A percentile compares a stretch with the other conserved stretches of the same genome.
phyloP scores from a whole-genome alignment of 2,888 invertebrate species.

The Macroteleia sp. region DNA sequence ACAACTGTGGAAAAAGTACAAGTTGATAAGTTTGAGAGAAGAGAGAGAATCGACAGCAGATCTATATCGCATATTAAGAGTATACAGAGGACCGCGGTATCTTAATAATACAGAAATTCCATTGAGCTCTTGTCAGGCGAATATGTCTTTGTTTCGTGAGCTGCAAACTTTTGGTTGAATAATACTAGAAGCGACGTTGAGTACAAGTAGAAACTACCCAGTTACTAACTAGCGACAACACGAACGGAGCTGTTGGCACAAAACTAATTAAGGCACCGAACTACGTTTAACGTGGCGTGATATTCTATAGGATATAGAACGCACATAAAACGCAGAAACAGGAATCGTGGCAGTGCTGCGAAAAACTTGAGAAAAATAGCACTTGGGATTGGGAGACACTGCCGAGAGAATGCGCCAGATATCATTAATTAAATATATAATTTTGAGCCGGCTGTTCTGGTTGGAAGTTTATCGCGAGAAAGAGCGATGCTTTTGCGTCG shows the following conservation, averaged over 20 bases:
- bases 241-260: conserved; percentile 69
- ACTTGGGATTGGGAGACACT: conserved; percentile 41
- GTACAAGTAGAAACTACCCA: conserved; percentile 72
- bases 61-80: conserved; percentile 47
- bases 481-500: conserved; percentile 32
- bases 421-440: conserved; percentile 76
- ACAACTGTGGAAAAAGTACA: neutral
- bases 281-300: conserved; percentile 71
- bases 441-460: conserved; percentile 61
- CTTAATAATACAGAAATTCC: conserved; percentile 63
- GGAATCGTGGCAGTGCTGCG: conserved; percentile 35
- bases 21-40: conserved; percentile 30
- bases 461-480: conserved; percentile 60
- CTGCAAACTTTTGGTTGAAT: conserved; percentile 63
- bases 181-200: conserved; percentile 65
- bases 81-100: conserved; percentile 49
- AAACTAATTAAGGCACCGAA: conserved; percentile 77
- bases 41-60: conserved; percentile 23
- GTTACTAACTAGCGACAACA: conserved; percentile 74
- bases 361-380: conserved; percentile 67
- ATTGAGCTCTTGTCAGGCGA: conserved; percentile 64
- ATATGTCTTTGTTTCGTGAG: conserved; percentile 64
- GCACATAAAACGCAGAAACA: conserved; percentile 67
- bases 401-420: conserved; percentile 67
- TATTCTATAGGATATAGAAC: conserved; percentile 69